Conservation (phyloP, 2,113 vertebrate species). For the Setophaga coronata region DNA sequence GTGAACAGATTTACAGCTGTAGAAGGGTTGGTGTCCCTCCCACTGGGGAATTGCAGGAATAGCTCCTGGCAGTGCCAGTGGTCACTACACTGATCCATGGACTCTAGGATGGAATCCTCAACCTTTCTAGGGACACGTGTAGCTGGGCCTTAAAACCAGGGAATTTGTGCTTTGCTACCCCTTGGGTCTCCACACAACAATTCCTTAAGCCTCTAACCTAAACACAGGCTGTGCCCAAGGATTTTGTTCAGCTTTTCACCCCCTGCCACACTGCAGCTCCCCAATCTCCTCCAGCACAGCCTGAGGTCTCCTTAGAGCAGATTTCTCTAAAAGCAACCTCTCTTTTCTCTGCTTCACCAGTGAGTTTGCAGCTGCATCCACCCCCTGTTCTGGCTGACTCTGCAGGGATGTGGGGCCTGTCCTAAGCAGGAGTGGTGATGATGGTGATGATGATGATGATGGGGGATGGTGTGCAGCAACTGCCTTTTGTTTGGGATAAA, state of each 20-base stretch:
- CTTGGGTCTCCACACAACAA: background rate
- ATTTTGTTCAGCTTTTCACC: background rate
- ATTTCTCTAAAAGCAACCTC: background rate
- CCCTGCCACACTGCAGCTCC: background rate
- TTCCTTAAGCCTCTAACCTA: background rate
- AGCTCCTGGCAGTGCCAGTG: background rate
- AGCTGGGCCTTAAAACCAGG: background rate
- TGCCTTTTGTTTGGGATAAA: background rate
- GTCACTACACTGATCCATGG: background rate
- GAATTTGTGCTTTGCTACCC: background rate
- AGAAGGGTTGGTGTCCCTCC: background rate
- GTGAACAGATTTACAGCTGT: background rate
- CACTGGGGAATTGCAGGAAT: background rate
- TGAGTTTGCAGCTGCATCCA: background rate
- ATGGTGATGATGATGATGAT: background rate
- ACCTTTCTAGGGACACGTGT: background rate
- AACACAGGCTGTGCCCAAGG: background rate
- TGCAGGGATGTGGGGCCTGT: accelerated
- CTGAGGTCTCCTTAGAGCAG: background rate
- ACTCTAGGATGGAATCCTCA: background rate
- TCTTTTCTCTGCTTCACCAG: background rate
- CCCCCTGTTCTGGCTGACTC: background rate
- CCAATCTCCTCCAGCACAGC: background rate
- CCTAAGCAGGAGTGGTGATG: background rate
- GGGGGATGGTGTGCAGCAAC: background rate